A percentile compares a stretch with the other conserved stretches of the same genome.
These are phyloP conservation scores for Gonocerus acuteangulatus DNA, from an alignment of 2,888 invertebrate genomes.

Conservation along the genomic window DNA sequence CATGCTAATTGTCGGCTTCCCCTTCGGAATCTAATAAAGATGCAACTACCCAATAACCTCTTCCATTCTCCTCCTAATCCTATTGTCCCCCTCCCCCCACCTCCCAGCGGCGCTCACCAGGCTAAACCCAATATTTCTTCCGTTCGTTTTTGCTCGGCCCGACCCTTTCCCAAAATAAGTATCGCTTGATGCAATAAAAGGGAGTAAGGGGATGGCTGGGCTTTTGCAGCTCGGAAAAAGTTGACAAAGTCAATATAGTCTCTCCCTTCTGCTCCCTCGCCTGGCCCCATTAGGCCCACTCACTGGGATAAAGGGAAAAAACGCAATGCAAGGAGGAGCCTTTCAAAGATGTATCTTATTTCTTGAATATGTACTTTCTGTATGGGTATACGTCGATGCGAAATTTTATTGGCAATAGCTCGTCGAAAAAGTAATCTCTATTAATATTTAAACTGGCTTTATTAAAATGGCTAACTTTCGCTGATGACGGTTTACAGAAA, in stretches of 20 bases:
- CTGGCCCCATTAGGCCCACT: slow-evolving; percentile 1
- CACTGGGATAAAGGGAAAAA: not conserved
- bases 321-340: not conserved
- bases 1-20: not conserved
- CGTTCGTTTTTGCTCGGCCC: slow-evolving; percentile 10
- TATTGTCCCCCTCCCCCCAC: not conserved
- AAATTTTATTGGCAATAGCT: no score
- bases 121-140: slow-evolving; percentile 17
- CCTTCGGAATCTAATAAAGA: slow-evolving; percentile 18
- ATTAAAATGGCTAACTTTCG: no score
- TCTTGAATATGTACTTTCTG: no score
- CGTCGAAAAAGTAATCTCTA: no score
- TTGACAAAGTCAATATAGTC: slow-evolving; percentile 22
- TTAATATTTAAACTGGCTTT: no score
- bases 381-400: no score
- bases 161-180: slow-evolving; percentile 18
- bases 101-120: no score
- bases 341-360: not conserved
- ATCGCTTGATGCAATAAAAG: slow-evolving; percentile 25
- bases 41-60: slow-evolving; percentile 27
- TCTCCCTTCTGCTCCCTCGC: not conserved
- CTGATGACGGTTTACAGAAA: no score
- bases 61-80: slow-evolving; percentile 25
- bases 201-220: slow-evolving; percentile 10
- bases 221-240: slow-evolving; percentile 21